phyloP scores from a whole-genome alignment of 2,888 invertebrate genomes.

The Hyposoter didymator region DNA sequence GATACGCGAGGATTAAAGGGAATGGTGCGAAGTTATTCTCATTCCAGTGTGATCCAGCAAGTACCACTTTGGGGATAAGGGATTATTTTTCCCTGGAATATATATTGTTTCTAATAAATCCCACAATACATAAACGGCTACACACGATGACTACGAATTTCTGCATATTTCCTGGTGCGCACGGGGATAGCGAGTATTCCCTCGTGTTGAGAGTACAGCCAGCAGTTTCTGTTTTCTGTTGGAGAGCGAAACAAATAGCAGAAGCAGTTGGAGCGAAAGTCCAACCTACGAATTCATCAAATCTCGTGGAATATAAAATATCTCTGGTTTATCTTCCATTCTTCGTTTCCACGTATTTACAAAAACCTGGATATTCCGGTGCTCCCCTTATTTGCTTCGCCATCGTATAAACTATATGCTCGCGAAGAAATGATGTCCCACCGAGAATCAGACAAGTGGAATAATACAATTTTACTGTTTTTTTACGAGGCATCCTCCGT shows the following conservation, averaged over 20 bases:
- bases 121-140: neutral
- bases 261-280: neutral
- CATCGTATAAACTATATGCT: constrained; percentile 1
- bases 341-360: neutral
- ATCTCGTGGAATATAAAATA: constrained; percentile 9
- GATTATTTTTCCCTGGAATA: neutral
- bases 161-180: neutral
- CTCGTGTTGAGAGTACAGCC: constrained; percentile 2
- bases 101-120: constrained; percentile 5
- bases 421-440: constrained; percentile 9
- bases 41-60: neutral
- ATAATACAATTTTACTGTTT: constrained; percentile 18
- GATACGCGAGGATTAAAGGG: neutral
- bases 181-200: neutral
- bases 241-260: neutral
- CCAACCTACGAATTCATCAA: constrained; percentile 13
- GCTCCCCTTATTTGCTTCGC: neutral
- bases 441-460: constrained; percentile 7
- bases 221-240: constrained; percentile 1
- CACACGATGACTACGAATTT: neutral
- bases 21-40: neutral
- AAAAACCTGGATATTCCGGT: neutral
- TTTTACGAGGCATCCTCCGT: neutral
- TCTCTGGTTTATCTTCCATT: constrained; percentile 3
- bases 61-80: neutral